Conservation (phyloP, 2,113 vertebrate species). For the Nicator chloris region DNA sequence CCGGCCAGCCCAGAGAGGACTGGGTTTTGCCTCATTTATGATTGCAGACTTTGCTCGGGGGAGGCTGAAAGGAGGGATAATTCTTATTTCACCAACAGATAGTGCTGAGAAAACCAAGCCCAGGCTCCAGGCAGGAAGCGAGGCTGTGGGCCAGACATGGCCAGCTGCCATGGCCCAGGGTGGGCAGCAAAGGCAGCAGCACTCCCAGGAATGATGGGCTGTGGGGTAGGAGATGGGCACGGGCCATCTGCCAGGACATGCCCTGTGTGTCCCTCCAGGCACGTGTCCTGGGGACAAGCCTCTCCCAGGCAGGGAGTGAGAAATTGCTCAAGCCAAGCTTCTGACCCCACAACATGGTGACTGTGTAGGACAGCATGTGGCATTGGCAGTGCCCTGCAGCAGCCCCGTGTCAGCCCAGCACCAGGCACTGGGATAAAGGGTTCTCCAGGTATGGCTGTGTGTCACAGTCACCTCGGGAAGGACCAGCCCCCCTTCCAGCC, state of each 20-base stretch:
- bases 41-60: neutral
- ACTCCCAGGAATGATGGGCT: neutral
- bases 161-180: neutral
- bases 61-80: neutral
- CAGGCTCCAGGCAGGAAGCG: fast-evolving
- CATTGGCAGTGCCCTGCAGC: neutral
- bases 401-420: fast-evolving
- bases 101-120: neutral
- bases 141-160: neutral
- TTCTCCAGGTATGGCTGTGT: neutral
- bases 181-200: neutral
- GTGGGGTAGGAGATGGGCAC: neutral
- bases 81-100: neutral
- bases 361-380: too few relatives aligned
- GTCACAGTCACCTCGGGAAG: neutral
- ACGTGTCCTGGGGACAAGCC: fast-evolving
- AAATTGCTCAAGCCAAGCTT: neutral
- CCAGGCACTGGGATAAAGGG: neutral
- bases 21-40: neutral
- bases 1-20: neutral
- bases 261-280: fast-evolving
- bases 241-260: neutral
- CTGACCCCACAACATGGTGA: fast-evolving
- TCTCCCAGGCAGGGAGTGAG: fast-evolving
- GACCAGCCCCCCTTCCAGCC: neutral